Evolutionary conservation across 2,888 invertebrate species (phyloP).

Genomic region (Onchidella celtica): DNA sequence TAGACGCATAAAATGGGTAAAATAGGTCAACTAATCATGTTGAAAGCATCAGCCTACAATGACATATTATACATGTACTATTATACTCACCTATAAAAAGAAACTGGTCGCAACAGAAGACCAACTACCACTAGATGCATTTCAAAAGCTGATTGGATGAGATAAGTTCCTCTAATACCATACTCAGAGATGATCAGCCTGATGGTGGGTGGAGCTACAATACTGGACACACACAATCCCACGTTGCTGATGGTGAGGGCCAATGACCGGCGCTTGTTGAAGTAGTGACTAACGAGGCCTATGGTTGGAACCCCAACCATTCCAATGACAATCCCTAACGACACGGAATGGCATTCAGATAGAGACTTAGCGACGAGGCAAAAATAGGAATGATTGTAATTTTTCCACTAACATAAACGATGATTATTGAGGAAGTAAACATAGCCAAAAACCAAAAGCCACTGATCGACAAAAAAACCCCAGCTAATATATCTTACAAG

Average conservation of each 20-base stretch:
- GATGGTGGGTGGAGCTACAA: constrained; percentile 33
- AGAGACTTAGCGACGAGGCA: no score
- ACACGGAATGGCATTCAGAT: no score
- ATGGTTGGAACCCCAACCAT: constrained; percentile 25
- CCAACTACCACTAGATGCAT: constrained; percentile 29
- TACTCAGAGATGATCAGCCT: constrained; percentile 20
- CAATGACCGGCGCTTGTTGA: constrained; percentile 41
- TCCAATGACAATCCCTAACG: constrained; percentile 19
- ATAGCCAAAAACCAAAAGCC: no score
- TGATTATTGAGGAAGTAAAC: no score
- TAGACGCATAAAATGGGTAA: no score
- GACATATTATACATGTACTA: no score
- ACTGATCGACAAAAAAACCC: no score
- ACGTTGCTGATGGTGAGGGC: constrained; percentile 37
- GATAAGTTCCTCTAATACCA: constrained; percentile 32
- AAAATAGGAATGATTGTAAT: no score
- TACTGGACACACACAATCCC: constrained; percentile 34
- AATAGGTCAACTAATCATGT: no score
- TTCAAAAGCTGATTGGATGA: constrained; percentile 32
- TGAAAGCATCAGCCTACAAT: no score
- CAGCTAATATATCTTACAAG: no score
- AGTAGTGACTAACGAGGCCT: constrained; percentile 39
- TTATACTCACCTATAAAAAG: constrained; percentile 14
- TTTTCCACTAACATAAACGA: no score
- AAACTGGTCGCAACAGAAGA: constrained; percentile 38